Base-by-base conservation (phyloP, 2,888 invertebrate species). In the Caenorhabditis sp. region DNA sequence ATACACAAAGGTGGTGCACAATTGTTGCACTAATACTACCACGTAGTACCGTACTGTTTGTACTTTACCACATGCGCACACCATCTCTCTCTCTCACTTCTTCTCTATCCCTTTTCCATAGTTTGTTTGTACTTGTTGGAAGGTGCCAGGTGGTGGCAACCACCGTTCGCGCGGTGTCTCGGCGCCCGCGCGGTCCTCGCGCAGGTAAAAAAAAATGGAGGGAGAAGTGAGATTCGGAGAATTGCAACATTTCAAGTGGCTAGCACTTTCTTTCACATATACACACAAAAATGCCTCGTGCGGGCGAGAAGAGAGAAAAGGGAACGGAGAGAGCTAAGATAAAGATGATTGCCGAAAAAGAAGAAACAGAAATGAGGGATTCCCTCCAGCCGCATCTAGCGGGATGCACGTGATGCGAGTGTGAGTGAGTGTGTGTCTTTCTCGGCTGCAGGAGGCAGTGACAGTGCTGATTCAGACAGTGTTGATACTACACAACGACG, bases 101-200 rank as follows among this genome's bases (percentile, higher is more conserved):
- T 58, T 68, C 68, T 68, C 68, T 41, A 43, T 68, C 68, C 50
- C 30, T 59, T n/a, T n/a, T n/a, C 52, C 22, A 43, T 11, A 70
- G 70, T 70, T 70, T 70, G 59, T 70, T 70, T 70, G 70, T 70
- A 70, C 70, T 70, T 70, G 70, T 68, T 70, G 59, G 70, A 70
- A 70, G 70, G 70, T 70, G 70, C 70, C 70, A 70, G 70, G 59
- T 70, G 70, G 70, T 61, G 70, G 39, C 70, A 59, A 70, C 59
- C 70, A 68, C 70, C 59, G 70, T 70, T 70, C 70, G 53, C 53
- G 53, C 39, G 70, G 58, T 43, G 68, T 59, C 68, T 45, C 50
- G 59, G 68, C 70, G 70, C 59, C 70, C 30, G 52, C 20, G 59
- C 22, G 35, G 46, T 43, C 43, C 53, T 46, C 26, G 58, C 58